A percentile compares a stretch with the other conserved stretches of the same genome.
Evolutionary conservation across 30 jellyfish, hydroid and myxozoan species (phyloP).

Genomic region (Aurelia sp.): DNA sequence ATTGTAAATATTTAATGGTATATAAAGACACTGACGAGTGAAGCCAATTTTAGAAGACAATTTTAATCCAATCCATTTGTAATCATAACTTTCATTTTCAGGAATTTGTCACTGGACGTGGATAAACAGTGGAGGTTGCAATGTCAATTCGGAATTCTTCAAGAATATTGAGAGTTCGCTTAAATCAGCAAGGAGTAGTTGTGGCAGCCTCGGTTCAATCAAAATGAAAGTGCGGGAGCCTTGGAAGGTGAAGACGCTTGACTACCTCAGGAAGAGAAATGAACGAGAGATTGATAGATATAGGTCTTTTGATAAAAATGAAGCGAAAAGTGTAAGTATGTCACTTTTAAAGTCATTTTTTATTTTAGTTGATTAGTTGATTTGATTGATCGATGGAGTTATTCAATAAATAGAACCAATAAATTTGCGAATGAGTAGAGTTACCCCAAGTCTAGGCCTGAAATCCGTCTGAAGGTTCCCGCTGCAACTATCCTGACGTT

Average conservation of each 20-base stretch:
- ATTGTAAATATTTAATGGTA: too few species aligned
- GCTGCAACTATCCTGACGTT: too few species aligned
- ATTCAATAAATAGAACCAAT: too few species aligned
- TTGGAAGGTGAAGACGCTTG: conserved; percentile 63
- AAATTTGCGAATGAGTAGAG: too few species aligned
- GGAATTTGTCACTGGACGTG: conserved; percentile 65
- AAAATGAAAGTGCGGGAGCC: background rate
- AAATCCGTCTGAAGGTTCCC: too few species aligned
- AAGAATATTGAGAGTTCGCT: conserved; percentile 15
- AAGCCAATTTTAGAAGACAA: too few species aligned
- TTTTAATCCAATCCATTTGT: too few species aligned
- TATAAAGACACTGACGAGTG: too few species aligned
- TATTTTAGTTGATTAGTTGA: too few species aligned
- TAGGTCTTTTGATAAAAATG: conserved; percentile 19
- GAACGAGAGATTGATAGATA: conserved; percentile 40
- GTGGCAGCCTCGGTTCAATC: conserved; percentile 31
- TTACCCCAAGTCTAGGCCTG: too few species aligned
- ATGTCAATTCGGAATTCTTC: conserved; percentile 59
- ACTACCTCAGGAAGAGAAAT: conserved; percentile 48
- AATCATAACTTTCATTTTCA: background rate
- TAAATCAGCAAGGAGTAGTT: conserved; percentile 32
- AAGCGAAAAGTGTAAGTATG: conserved; percentile 14
- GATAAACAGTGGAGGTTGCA: conserved; percentile 86
- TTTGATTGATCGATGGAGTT: too few species aligned
- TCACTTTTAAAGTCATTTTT: background rate